Percentiles rank a stretch among this genome's conserved stretches.
These are phyloP conservation scores for Characodon lateralis DNA, from an alignment of 2,797 vertebrate genomes.

Conservation along the genomic window DNA sequence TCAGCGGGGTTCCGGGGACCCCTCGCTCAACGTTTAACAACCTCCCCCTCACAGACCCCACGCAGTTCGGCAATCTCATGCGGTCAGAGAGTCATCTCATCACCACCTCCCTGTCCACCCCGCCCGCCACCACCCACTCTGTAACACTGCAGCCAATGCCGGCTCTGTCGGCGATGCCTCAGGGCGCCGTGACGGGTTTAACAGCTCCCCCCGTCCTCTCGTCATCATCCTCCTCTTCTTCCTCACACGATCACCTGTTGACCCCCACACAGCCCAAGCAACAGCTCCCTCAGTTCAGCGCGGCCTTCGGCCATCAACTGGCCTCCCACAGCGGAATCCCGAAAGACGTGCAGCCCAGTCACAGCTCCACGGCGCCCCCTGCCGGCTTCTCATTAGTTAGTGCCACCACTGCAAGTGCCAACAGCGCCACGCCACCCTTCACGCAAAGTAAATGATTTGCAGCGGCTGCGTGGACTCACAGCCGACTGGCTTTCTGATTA, in stretches of 20 bases:
- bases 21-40: constrained; percentile 93
- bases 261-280: constrained; percentile 92
- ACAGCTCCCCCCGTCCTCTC: constrained; percentile 82
- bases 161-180: constrained; percentile 92
- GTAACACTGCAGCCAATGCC: constrained; percentile 94
- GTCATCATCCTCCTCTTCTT: constrained; percentile 83
- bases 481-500: constrained; percentile 33
- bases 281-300: constrained; percentile 98
- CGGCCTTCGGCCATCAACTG: constrained; percentile 98
- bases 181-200: constrained; percentile 87
- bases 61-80: constrained; percentile 93
- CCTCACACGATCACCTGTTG: constrained; percentile 85
- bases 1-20: constrained; percentile 87
- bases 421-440: constrained; percentile 88
- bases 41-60: constrained; percentile 90
- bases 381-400: constrained; percentile 93
- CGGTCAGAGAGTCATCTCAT: constrained; percentile 94
- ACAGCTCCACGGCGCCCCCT: constrained; percentile 97
- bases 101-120: constrained; percentile 96
- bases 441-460: constrained; percentile 87
- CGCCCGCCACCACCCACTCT: constrained; percentile 92
- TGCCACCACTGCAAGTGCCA: constrained; percentile 95
- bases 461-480: constrained; percentile 48
- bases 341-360: constrained; percentile 99
- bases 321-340: constrained; percentile 98